Conservation (phyloP, 2,113 vertebrate species). For the Lepus americanus region DNA sequence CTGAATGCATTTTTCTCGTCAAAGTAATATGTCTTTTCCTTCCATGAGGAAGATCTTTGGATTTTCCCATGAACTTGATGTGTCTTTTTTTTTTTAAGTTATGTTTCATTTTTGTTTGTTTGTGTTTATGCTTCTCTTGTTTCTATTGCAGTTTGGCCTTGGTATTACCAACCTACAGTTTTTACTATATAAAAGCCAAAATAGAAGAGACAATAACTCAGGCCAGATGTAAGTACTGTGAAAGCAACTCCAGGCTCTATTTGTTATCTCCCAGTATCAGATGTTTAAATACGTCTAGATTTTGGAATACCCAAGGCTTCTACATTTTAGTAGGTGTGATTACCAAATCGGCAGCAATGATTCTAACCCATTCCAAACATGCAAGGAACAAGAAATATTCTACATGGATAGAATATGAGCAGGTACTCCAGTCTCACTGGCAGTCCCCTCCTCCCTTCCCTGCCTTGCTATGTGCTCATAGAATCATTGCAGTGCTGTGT, state of each 20-base stretch:
- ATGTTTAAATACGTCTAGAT: slow-evolving; percentile 70
- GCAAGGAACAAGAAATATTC: slow-evolving; percentile 89
- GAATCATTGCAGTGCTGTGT: slow-evolving; percentile 90
- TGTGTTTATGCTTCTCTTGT: slow-evolving; percentile 84
- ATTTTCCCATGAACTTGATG: slow-evolving; percentile 68
- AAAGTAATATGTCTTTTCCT: slow-evolving; percentile 65
- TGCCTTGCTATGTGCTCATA: slow-evolving; percentile 84
- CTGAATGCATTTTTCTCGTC: slow-evolving; percentile 66
- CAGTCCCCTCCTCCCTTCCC: slow-evolving; percentile 65
- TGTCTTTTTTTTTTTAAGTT: slow-evolving; percentile 75
- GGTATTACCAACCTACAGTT: slow-evolving; percentile 97
- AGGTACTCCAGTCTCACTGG: slow-evolving; percentile 81
- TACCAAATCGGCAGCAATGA: slow-evolving; percentile 88
- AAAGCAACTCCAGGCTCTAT: slow-evolving; percentile 75
- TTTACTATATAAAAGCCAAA: slow-evolving; percentile 98
- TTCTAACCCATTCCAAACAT: slow-evolving; percentile 87
- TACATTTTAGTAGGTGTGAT: slow-evolving; percentile 82
- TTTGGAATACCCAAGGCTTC: slow-evolving; percentile 82
- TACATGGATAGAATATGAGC: slow-evolving; percentile 89
- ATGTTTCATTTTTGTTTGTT: slow-evolving; percentile 80
- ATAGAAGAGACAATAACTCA: slow-evolving; percentile 94
- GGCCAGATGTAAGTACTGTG: slow-evolving; percentile 95
- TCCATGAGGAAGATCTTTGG: slow-evolving; percentile 69
- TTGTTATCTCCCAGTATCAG: slow-evolving; percentile 60
- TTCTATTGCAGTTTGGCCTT: slow-evolving; percentile 95